These are phyloP conservation scores for Porites cylindrica DNA, from an alignment of 92 coral and sea anemone species.

Conservation along the genomic window DNA sequence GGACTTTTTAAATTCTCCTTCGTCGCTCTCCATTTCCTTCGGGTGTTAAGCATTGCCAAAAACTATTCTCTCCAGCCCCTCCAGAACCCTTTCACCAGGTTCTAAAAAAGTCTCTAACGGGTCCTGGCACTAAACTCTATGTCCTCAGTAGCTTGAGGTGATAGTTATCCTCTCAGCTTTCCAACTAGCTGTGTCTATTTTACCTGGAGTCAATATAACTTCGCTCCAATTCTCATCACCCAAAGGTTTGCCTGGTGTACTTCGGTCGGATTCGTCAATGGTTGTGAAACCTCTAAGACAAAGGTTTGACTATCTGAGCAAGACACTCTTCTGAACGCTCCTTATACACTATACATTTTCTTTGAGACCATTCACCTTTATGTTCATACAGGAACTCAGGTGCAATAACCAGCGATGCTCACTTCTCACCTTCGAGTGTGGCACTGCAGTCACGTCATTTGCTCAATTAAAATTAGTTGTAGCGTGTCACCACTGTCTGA, in stretches of 20 bases:
- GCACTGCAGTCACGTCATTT: constrained; percentile 53
- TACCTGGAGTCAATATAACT: constrained; percentile 18
- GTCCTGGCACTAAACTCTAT: constrained; percentile 8
- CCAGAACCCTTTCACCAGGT: not conserved
- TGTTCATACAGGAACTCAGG: constrained; percentile 60
- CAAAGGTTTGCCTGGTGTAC: not conserved
- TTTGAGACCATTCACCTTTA: constrained; percentile 49
- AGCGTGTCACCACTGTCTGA: constrained; percentile 45
- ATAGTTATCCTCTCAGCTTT: constrained; percentile 43
- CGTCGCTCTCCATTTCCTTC: constrained; percentile 37
- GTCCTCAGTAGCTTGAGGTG: constrained; percentile 33
- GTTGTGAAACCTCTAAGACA: not conserved
- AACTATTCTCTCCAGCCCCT: constrained; percentile 13
- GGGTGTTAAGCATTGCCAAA: constrained; percentile 15
- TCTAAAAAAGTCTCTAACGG: constrained; percentile 2
- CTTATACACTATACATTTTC: not conserved
- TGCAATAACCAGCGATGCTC: constrained; percentile 65
- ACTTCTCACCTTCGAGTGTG: constrained; percentile 43
- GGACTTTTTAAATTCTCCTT: not conserved
- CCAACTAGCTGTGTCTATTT: constrained; percentile 24
- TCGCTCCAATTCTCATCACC: not conserved
- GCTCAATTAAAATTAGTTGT: constrained; percentile 57
- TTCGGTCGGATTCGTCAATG: constrained; percentile 20
- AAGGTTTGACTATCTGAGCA: constrained; percentile 36
- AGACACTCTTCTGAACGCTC: constrained; percentile 30